Conservation (phyloP, 2,113 vertebrate species). For the Silurus meridionalis region DNA sequence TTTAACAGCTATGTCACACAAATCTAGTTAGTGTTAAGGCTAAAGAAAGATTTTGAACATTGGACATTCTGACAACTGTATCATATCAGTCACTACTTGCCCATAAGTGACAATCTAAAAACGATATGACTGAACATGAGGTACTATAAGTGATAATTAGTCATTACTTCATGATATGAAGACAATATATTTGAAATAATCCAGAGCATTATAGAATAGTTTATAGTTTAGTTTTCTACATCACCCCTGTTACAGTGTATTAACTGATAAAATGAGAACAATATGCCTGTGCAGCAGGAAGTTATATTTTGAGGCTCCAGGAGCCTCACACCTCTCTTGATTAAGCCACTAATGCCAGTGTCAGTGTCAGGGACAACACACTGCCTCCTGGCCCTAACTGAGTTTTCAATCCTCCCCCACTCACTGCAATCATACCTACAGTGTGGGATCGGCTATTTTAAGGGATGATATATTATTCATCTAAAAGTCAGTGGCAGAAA, state of each 20-base stretch:
- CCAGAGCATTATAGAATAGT: background rate
- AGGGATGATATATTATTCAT: slow-evolving; percentile 58
- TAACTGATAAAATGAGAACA: slow-evolving; percentile 38
- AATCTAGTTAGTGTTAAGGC: background rate
- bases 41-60: background rate
- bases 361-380: slow-evolving; percentile 48
- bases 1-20: background rate
- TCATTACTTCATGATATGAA: background rate
- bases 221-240: slow-evolving; percentile 2
- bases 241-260: slow-evolving; percentile 37
- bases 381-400: slow-evolving; percentile 47
- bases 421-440: slow-evolving; percentile 47
- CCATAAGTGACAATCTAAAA: too few species aligned
- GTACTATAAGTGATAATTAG: background rate
- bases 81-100: background rate
- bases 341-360: slow-evolving; percentile 54
- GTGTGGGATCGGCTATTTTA: slow-evolving; percentile 49
- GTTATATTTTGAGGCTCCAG: slow-evolving; percentile 36
- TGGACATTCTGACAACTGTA: background rate
- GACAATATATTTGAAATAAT: background rate
- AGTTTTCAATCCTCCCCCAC: slow-evolving; percentile 44
- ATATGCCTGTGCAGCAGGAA: slow-evolving; percentile 20
- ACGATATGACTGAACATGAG: background rate
- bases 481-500: slow-evolving; percentile 60
- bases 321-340: slow-evolving; percentile 46